These are phyloP conservation scores for Enchytraeus crypticus DNA, from an alignment of 2,888 invertebrate species.

Conservation along the genomic window DNA sequence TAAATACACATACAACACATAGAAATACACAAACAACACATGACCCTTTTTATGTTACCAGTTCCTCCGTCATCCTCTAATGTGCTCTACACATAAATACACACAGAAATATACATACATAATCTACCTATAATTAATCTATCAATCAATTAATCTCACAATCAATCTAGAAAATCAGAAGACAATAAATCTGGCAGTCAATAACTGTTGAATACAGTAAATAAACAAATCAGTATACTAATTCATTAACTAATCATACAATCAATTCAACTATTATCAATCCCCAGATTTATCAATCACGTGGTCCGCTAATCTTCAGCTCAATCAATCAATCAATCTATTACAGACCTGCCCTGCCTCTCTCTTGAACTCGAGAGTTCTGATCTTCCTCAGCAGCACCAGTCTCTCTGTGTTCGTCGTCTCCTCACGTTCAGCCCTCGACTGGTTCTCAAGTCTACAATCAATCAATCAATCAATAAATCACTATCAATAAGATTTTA, in stretches of 20 bases:
- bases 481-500: background rate
- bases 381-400: slow-evolving; percentile 11
- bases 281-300: too few species aligned
- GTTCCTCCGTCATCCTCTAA: slow-evolving; percentile 3
- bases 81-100: background rate
- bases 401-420: slow-evolving; percentile 16
- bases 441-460: slow-evolving; percentile 11
- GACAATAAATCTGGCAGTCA: too few species aligned
- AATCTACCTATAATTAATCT: too few species aligned
- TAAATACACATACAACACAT: background rate
- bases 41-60: slow-evolving; percentile 6
- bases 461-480: background rate
- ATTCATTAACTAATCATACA: too few species aligned
- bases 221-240: too few species aligned
- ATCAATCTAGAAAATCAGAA: too few species aligned
- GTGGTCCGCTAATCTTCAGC: too few species aligned
- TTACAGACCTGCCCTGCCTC: slow-evolving; percentile 5
- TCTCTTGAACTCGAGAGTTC: slow-evolving; percentile 12
- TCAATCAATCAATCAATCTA: too few species aligned
- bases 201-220: too few species aligned
- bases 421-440: slow-evolving; percentile 11
- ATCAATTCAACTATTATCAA: too few species aligned
- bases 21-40: too few species aligned
- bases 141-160: too few species aligned
- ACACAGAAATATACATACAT: background rate